Evolutionary conservation across 2,797 vertebrate species (phyloP), one percentile per base, ranked within the genome.

Genomic region (Halcyon badia): DNA sequence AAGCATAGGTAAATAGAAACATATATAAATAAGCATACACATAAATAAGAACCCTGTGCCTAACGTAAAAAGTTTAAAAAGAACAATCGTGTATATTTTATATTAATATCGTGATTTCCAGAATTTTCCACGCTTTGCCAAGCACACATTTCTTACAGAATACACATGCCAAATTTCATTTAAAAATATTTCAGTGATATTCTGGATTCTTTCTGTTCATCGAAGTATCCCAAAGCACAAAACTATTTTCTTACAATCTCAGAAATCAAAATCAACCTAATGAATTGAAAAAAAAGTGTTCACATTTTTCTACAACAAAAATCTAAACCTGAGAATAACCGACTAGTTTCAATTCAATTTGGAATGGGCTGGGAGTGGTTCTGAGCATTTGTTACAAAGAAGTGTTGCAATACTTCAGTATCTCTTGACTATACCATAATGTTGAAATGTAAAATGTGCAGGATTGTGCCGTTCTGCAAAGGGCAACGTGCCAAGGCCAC

Each of bases 1-100:
- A 98, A 97, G 96, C 95, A 82, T 73, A 95, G 89, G 75, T 94
- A 97, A 97, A 62, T 83, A 92, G 83, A 95, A 86, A 97, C 91
- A 97, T 65, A 95, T 46, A 89, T 54, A 93, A 94, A 92, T 96
- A 96, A 78, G 91, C 82, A 96, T 94, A 83, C 58, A 92, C 77
- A 76, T 31, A 95, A 76, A 62, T 66, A 97, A 89, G 46, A 97
- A 85, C 83, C 93, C 42, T 95, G 65, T 62, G 56, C 39, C 77
- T 97, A 97, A 97, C 69, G 46, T 21, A 75, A 72, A 93, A 33
- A 37, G 33, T 80, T 91, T 77, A 89, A 97, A 96, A 13, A 56
- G 78, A 94, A 82, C 41, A 73, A 83, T 46, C 76, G 93, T 56
- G 35, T 25, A 11, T 46, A 90, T 93, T 84, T 93, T 84, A 68